Evolutionary conservation across 37 sponge, comb jelly and placozoan species (phyloP), one percentile per base, ranked within the genome.

Genomic region (Tethya wilhelma): DNA sequence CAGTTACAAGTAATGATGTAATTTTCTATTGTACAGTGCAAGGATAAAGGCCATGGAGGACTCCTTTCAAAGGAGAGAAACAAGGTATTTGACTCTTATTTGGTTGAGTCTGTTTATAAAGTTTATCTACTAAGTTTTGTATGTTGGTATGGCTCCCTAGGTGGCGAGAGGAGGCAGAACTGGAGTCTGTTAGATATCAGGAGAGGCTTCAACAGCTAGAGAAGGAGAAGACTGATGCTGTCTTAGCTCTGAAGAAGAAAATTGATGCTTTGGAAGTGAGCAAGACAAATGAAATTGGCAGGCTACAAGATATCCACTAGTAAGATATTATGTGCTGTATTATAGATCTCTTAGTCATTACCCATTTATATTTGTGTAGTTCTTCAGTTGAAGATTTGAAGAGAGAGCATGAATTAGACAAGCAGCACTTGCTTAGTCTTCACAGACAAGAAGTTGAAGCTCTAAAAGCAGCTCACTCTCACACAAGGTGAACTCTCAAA

Each of bases 381-480:
- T 2, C 36, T 20, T 36, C 74, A 19, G 26, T 90, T 41, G 92
- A 73, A n/a, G 87, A 94, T 22, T 23, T 90, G 69, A 86, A 83
- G 53, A 77, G 78, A 36, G 84, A 90, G 40, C 87, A 94, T 49
- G 91, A 94, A 39, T 60, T 79, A 43, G 84, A 90, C 56, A 45
- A 80, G 44, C 83, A 90, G 40, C 88, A 78, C 44, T n/a, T 86
- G 75, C 33, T 80, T 65, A 77, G 71, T 7, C 29, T 86, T 9
- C 92, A 94, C 80, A 38, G 64, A 26, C 87, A 94, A 33, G 88
- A 94, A 34, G 25, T 94, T 38, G 84, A 78, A 28, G 80, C 91
- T 44, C 38, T 90, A 44, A 87, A 81, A 38, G 38, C 67, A 28
- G 73, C 94, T 26, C 80, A 83, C 72, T 85, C 94, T 4, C 94